Conservation (phyloP, 2,888 invertebrate genomes). For the Drosophila affinis region DNA sequence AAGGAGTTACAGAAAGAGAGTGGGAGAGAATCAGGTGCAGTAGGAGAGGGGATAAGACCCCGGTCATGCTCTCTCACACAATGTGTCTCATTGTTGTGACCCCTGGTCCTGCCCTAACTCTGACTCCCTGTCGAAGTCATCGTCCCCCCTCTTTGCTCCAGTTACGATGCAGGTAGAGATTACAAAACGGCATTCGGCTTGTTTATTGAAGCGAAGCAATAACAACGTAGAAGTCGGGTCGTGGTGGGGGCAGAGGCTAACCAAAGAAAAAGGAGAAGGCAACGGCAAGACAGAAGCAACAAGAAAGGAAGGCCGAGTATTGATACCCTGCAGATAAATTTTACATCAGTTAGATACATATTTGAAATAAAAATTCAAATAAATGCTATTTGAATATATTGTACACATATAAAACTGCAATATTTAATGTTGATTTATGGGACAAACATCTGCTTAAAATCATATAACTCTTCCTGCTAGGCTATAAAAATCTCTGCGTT, state of each 20-base stretch:
- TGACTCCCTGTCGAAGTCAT: constrained; percentile 5
- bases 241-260: background rate
- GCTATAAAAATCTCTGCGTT: constrained; percentile 62
- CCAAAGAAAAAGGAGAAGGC: background rate
- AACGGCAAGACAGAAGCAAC: constrained; percentile 31
- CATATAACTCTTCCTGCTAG: background rate
- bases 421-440: background rate
- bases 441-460: background rate
- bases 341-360: no score
- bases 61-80: constrained; percentile 14
- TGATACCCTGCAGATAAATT: background rate
- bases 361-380: background rate
- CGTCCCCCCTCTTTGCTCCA: constrained; percentile 55
- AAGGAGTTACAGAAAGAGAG: constrained; percentile 15
- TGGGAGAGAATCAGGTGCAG: constrained; percentile 22
- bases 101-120: constrained; percentile 12
- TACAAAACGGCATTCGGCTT: constrained; percentile 63
- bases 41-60: constrained; percentile 6
- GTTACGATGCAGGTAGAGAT: constrained; percentile 69
- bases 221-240: constrained; percentile 4
- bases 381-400: background rate
- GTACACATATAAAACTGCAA: no score
- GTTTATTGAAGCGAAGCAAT: constrained; percentile 52
- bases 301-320: background rate
- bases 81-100: constrained; percentile 27